Conservation (phyloP, 1,140 invertebrate genomes). For the Drosophila pseudoananassae region DNA sequence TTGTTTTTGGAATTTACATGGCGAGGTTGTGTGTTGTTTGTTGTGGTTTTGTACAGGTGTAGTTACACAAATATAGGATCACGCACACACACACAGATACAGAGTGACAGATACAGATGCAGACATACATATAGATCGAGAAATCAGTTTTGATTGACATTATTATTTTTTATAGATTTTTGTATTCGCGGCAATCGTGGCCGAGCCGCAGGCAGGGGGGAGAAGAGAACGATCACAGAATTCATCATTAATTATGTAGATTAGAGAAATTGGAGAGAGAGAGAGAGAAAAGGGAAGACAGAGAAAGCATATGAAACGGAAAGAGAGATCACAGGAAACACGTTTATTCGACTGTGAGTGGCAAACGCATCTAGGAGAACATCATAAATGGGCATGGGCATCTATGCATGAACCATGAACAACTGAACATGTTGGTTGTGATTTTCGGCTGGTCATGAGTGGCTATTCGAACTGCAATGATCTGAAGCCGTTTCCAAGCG, state of each 20-base stretch:
- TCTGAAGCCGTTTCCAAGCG: constrained; percentile 61
- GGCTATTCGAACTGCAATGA: constrained; percentile 40
- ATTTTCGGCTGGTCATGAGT: constrained; percentile 31
- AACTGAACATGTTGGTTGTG: constrained; percentile 42
- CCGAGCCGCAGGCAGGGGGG: constrained; percentile 26
- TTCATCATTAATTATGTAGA: constrained; percentile 38
- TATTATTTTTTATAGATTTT: constrained; percentile 9
- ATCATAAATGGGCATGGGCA: constrained; percentile 33
- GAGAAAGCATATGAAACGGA: constrained; percentile 73
- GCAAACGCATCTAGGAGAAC: constrained; percentile 51
- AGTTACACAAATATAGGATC: constrained; percentile 48
- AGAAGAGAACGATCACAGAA: constrained; percentile 25
- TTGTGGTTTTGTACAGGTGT: constrained; percentile 50
- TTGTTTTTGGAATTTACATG: constrained; percentile 57
- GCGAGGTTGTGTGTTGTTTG: constrained; percentile 27
- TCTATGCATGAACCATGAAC: constrained; percentile 30
- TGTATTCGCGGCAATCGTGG: constrained; percentile 13
- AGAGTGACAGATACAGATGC: constrained; percentile 48
- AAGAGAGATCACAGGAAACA: constrained; percentile 77
- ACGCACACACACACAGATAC: constrained; percentile 46
- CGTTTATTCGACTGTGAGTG: constrained; percentile 62
- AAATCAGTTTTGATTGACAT: constrained; percentile 23
- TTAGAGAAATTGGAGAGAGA: constrained; percentile 34
- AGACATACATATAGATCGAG: constrained; percentile 56
- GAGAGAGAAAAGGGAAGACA: constrained; percentile 43